These are phyloP conservation scores for Nothocercus julius DNA, from an alignment of 2,113 vertebrate species.

Conservation along the genomic window DNA sequence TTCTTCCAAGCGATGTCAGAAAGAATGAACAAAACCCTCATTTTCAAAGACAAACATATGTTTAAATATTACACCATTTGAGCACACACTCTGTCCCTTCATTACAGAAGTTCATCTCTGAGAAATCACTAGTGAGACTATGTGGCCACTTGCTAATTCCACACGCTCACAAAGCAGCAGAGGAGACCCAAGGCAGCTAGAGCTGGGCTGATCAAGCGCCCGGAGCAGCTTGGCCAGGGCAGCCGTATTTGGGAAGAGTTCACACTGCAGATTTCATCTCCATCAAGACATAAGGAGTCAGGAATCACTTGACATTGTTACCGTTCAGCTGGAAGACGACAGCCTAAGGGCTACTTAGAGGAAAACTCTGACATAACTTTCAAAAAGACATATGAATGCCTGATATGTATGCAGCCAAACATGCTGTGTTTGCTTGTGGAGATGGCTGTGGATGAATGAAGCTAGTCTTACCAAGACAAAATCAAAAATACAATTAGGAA, in stretches of 20 bases:
- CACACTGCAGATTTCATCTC: background rate
- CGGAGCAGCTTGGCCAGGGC: background rate
- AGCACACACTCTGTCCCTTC: background rate
- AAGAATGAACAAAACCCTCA: background rate
- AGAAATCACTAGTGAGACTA: background rate
- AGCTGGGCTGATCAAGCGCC: rapidly evolving
- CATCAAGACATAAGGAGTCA: background rate
- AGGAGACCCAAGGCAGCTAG: background rate
- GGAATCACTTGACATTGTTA: background rate
- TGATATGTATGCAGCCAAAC: background rate
- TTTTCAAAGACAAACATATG: background rate
- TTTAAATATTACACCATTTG: background rate
- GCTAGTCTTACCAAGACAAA: background rate
- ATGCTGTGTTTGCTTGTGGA: background rate
- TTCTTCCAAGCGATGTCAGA: background rate
- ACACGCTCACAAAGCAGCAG: background rate
- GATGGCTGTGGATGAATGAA: background rate
- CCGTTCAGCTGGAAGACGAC: background rate
- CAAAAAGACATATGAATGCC: background rate
- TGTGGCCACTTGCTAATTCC: background rate
- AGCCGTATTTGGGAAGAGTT: background rate
- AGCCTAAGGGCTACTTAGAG: background rate
- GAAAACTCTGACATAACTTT: background rate
- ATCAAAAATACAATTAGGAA: background rate
- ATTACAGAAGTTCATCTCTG: background rate